These are phyloP conservation scores for Picathartes gymnocephalus DNA, from an alignment of 2,113 vertebrate genomes.

Conservation along the genomic window DNA sequence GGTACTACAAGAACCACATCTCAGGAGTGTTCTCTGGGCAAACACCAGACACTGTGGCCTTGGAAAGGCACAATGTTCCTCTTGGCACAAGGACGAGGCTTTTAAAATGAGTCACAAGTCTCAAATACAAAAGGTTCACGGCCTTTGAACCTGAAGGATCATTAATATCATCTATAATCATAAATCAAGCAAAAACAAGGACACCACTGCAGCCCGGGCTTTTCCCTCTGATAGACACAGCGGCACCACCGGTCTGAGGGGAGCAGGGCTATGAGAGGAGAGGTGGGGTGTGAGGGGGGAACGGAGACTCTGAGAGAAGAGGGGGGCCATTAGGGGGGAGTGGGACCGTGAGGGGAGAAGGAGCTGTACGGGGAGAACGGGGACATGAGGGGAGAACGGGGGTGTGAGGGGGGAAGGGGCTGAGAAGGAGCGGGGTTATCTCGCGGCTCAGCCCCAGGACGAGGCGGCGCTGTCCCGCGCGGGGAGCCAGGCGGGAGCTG, in stretches of 20 bases:
- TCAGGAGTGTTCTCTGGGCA: neutral
- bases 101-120: neutral
- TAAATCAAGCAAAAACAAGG: neutral
- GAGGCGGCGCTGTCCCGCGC: neutral
- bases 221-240: neutral
- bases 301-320: neutral
- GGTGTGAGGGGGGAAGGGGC: neutral
- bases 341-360: neutral
- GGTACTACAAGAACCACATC: neutral
- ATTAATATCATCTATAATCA: rapidly evolving
- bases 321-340: neutral
- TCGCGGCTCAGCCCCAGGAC: neutral
- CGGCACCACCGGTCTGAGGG: neutral
- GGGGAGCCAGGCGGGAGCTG: neutral
- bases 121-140: neutral
- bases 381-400: neutral
- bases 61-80: too few relatives aligned
- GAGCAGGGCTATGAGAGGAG: neutral
- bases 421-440: neutral
- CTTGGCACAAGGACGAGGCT: neutral
- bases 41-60: rapidly evolving
- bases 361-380: neutral
- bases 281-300: neutral
- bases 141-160: neutral
- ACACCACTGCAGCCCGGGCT: rapidly evolving